Evolutionary conservation across 2,113 vertebrate species (phyloP), one percentile per base, ranked within the genome.

Genomic region (Poecilia latipinna): DNA sequence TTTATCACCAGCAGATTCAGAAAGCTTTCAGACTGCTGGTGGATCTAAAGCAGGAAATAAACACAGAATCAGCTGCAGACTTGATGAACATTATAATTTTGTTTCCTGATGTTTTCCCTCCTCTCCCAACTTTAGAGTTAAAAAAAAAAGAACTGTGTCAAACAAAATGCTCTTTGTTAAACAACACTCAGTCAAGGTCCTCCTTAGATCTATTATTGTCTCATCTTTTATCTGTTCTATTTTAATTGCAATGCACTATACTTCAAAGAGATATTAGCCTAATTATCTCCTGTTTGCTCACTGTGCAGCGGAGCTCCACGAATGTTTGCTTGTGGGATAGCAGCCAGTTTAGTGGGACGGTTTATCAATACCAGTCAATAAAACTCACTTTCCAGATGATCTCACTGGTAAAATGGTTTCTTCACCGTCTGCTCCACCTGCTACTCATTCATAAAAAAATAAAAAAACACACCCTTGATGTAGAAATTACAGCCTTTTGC

Each of bases 161-260:
- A 87, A 92, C 89, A 93, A 92, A 92, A 89, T 90, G 87, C 57
- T 89, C 61, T 86, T 84, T 91, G 87, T 88, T 85, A 63, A 91
- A 89, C 86, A 90, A 88, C 77, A 80, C 72, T 72, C 86, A 78
- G 77, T 88, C 87, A 89, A 90, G 90, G 87, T 89, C 79, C 70
- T 88, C 85, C 77, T 87, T 79, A 89, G 88, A 90, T 93, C 90
- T 93, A 92, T 90, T 91, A 90, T 92, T 89, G 79, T 93, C 86
- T 85, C 81, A 78, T 87, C 82, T 90, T 90, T 92, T 89, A 88
- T 91, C 75, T 83, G 79, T 77, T 85, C 85, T 91, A 85, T 90
- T 93, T 90, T 90, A 73, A 88, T 82, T 88, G 87, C 83, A 65
- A 78, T 75, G 82, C 79, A 87, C 78, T 82, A 89, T 76, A 92